These are phyloP conservation scores for Hartigia nigra DNA, from an alignment of 2,888 invertebrate species.

Conservation along the genomic window DNA sequence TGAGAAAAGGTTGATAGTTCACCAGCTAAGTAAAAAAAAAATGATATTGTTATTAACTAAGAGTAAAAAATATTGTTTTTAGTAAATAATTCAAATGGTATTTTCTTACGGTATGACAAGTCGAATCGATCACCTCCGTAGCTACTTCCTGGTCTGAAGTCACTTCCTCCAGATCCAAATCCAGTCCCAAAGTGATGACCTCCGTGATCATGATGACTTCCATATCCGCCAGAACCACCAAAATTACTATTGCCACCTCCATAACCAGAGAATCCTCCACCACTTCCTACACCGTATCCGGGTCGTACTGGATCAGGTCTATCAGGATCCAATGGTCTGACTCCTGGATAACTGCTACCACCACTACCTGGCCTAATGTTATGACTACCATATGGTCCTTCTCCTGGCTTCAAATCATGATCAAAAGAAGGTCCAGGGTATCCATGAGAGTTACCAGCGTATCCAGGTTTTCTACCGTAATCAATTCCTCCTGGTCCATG, in stretches of 20 bases:
- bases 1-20: conserved; percentile 75
- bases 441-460: not conserved
- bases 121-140: conserved; percentile 22
- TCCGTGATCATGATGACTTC: not conserved
- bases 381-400: not conserved
- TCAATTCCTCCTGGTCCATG: conserved; percentile 5
- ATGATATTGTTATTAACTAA: not conserved
- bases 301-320: conserved; percentile 28
- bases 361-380: not conserved
- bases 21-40: conserved; percentile 53
- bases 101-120: conserved; percentile 8
- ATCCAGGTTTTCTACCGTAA: not conserved
- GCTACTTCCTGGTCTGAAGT: conserved; percentile 18
- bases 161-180: conserved; percentile 9
- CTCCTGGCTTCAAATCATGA: not conserved
- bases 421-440: not conserved
- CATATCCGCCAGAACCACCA: not conserved
- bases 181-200: conserved; percentile 7
- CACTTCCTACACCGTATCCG: not conserved
- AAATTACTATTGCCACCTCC: conserved; percentile 3
- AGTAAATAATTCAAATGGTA: not conserved
- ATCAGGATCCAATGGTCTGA: conserved; percentile 33
- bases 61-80: not conserved
- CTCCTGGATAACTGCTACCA: conserved; percentile 2
- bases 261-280: conserved; percentile 1